Percentiles rank a stretch among this genome's conserved stretches.
Evolutionary conservation across 2,797 vertebrate genomes (phyloP).

Genomic region (Leptatherina wallacei): DNA sequence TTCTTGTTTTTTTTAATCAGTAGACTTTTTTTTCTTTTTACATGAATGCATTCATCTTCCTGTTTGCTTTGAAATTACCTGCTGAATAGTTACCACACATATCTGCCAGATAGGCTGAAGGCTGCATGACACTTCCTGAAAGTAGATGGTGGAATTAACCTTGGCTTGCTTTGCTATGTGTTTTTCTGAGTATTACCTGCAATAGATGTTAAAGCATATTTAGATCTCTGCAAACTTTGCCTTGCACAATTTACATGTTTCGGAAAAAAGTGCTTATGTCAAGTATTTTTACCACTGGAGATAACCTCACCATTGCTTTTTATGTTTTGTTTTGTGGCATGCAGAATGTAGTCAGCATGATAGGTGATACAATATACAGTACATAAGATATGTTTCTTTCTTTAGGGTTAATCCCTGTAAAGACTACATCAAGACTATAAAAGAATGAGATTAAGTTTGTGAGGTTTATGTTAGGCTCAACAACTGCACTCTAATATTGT

Average conservation of each 20-base stretch:
- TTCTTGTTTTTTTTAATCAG: background rate
- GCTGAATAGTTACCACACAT: slow-evolving; percentile 15
- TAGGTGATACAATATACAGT: background rate
- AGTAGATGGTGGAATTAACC: slow-evolving; percentile 23
- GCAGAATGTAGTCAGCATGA: background rate
- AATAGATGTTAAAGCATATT: slow-evolving; percentile 20
- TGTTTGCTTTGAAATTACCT: slow-evolving; percentile 61
- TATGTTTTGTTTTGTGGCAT: background rate
- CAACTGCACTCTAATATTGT: background rate
- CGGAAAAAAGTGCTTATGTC: too few relatives aligned
- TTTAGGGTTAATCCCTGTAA: background rate
- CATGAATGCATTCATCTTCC: slow-evolving; percentile 10
- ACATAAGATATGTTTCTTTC: background rate
- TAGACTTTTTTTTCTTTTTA: slow-evolving; percentile 13
- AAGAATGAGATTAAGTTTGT: background rate
- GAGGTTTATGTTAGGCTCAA: background rate
- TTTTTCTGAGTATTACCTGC: slow-evolving; percentile 41
- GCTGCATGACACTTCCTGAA: slow-evolving; percentile 31
- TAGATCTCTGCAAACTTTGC: background rate
- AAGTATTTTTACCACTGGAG: background rate
- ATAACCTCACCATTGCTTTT: background rate
- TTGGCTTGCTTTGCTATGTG: slow-evolving; percentile 31
- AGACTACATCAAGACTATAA: background rate
- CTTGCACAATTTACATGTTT: background rate
- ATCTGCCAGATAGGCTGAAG: slow-evolving; percentile 39